phyloP scores from a whole-genome alignment of 2,113 vertebrate genomes.

The Aptenodytes patagonicus region DNA sequence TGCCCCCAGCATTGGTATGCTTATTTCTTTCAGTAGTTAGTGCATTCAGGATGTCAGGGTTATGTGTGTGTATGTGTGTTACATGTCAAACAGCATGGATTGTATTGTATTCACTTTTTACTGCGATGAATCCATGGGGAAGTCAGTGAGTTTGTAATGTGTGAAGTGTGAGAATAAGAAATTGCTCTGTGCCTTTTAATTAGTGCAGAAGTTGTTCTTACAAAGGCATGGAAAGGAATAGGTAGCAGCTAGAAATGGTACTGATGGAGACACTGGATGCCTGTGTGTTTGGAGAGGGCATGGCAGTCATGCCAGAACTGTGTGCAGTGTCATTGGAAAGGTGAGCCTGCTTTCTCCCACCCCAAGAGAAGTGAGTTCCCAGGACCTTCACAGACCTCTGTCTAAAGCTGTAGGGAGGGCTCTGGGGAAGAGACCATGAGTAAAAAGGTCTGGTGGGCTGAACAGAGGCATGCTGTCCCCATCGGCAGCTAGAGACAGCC shows the following conservation, averaged over 20 bases:
- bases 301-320: not conserved
- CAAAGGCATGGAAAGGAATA: fast-evolving
- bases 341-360: not conserved
- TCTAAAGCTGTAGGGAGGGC: not conserved
- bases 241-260: not conserved
- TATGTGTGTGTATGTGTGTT: not conserved
- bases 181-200: not conserved
- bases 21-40: not conserved
- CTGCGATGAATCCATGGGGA: not conserved
- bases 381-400: not conserved
- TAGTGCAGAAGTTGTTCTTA: not conserved
- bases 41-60: not conserved
- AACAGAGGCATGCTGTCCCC: not conserved
- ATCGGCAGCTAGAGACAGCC: not conserved
- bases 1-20: not conserved
- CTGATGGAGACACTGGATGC: not conserved
- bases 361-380: not conserved
- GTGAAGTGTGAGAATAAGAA: not conserved
- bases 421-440: not conserved
- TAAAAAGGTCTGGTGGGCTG: not conserved
- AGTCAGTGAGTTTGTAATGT: fast-evolving
- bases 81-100: not conserved
- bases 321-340: fast-evolving
- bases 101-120: not conserved
- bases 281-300: not conserved